Evolutionary conservation across 2,888 invertebrate genomes (phyloP).

Genomic region (Mesorhabditis sp.): DNA sequence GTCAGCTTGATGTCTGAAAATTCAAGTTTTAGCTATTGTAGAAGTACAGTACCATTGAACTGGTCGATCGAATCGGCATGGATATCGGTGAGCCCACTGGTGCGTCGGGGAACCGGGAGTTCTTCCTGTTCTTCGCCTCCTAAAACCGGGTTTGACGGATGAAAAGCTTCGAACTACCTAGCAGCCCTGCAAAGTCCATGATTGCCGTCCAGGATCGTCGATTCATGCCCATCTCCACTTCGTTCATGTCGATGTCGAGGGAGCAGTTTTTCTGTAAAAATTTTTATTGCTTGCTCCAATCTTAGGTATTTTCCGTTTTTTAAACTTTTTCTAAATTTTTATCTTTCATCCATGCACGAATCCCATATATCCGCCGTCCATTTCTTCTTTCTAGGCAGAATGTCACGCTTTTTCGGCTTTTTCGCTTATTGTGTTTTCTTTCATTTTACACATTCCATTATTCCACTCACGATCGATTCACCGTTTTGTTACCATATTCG

Average conservation of each 20-base stretch:
- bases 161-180: slow-evolving; percentile 27
- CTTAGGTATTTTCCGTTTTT: too few relatives aligned
- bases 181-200: slow-evolving; percentile 81
- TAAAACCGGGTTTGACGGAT: not conserved
- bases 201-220: slow-evolving; percentile 92
- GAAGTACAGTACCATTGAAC: too few relatives aligned
- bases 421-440: too few relatives aligned
- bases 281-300: not conserved
- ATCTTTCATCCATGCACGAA: too few relatives aligned
- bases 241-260: slow-evolving; percentile 36
- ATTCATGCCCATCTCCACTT: slow-evolving; percentile 74
- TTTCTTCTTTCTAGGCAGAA: too few relatives aligned
- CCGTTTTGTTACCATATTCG: too few relatives aligned
- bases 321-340: too few relatives aligned
- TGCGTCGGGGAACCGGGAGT: not conserved
- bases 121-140: not conserved
- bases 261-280: slow-evolving; percentile 36
- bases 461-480: too few relatives aligned
- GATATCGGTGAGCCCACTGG: not conserved
- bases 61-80: not conserved
- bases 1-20: slow-evolving; percentile 2
- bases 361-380: too few relatives aligned
- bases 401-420: too few relatives aligned
- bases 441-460: too few relatives aligned
- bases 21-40: too few relatives aligned